phyloP scores from a whole-genome alignment of 1,140 invertebrate species.

The Penaeus chinensis region DNA sequence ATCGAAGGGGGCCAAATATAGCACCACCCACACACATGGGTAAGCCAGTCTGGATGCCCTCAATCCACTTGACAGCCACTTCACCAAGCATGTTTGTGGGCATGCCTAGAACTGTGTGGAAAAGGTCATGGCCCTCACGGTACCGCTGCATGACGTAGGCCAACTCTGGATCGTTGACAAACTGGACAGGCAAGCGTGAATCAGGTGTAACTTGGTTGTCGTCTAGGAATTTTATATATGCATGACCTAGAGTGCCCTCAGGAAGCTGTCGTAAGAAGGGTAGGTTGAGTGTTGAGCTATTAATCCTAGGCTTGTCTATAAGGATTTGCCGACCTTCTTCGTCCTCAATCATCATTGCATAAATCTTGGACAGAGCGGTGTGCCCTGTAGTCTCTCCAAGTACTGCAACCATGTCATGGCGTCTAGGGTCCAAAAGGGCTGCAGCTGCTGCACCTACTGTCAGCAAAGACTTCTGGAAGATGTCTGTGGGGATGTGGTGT shows the following conservation, averaged over 20 bases:
- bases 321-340: constrained; percentile 63
- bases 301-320: constrained; percentile 86
- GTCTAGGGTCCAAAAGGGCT: constrained; percentile 65
- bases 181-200: constrained; percentile 86
- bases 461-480: constrained; percentile 81
- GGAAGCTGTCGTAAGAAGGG: constrained; percentile 79
- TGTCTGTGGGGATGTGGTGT: constrained; percentile 77
- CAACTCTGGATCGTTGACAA: constrained; percentile 89
- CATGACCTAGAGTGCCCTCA: constrained; percentile 83
- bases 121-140: constrained; percentile 94
- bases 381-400: constrained; percentile 90
- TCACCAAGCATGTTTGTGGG: constrained; percentile 94
- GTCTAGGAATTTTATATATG: constrained; percentile 85
- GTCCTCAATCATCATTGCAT: constrained; percentile 75
- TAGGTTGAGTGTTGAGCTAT: constrained; percentile 84
- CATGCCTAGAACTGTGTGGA: constrained; percentile 91
- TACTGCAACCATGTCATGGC: constrained; percentile 91
- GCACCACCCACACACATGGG: constrained; percentile 92
- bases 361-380: constrained; percentile 77
- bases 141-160: constrained; percentile 98
- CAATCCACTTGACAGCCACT: constrained; percentile 97
- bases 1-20: constrained; percentile 84
- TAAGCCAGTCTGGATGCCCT: constrained; percentile 89
- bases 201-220: constrained; percentile 94
- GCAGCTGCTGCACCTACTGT: constrained; percentile 77